These are phyloP conservation scores for Drosophila melanogaster DNA, from an alignment of 1,140 invertebrate genomes.

Conservation along the genomic window Release_6_plus_ISO1_MT NT_033779.5:11728501-11729000, in stretches of 20 bases:
- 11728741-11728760: constrained; percentile 49
- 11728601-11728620: not conserved
- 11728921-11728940: not conserved
- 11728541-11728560: no score
- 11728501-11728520: not conserved
- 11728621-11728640: no score
- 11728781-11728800: constrained; percentile 43
- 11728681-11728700: no score
- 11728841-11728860: constrained; percentile 45
- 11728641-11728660: no score
- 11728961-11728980: constrained; percentile 40
- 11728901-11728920: constrained; percentile 72
- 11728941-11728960: constrained; percentile 36
- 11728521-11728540: no score
- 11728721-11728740: not conserved
- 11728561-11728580: no score
- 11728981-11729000: constrained; percentile 58
- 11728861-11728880: constrained; percentile 23
- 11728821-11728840: constrained; percentile 58
- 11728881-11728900: constrained; percentile 67
- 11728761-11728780: constrained; percentile 71
- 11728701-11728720: not conserved
- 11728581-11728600: not conserved
- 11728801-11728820: constrained; percentile 7
- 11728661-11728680: no score